These are phyloP conservation scores for Pogonognathellus flavescens DNA, from an alignment of 1,140 invertebrate genomes.

Conservation along the genomic window DNA sequence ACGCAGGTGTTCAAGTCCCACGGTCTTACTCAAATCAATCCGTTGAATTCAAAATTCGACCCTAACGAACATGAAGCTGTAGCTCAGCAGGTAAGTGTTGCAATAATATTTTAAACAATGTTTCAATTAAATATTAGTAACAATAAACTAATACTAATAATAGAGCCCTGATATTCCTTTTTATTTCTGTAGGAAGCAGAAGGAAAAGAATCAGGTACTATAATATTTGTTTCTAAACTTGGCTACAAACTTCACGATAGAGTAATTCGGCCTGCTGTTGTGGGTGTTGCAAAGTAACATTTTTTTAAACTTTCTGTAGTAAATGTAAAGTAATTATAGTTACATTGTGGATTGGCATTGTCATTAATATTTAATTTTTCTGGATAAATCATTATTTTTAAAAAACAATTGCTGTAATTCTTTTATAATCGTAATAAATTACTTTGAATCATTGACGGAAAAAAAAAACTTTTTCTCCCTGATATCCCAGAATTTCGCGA, in stretches of 20 bases:
- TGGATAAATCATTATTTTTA: no score
- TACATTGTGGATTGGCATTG: not conserved
- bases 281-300: conserved; percentile 87
- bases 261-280: conserved; percentile 94
- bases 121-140: conserved; percentile 17
- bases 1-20: conserved; percentile 87
- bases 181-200: conserved; percentile 80
- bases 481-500: no score
- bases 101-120: conserved; percentile 2
- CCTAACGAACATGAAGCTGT: conserved; percentile 96
- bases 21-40: conserved; percentile 87
- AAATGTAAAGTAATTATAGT: not conserved
- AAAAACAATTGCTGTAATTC: no score
- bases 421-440: no score
- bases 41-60: conserved; percentile 94
- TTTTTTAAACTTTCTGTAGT: not conserved
- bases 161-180: conserved; percentile 49
- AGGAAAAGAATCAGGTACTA: conserved; percentile 85
- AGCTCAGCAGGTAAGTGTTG: conserved; percentile 84
- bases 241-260: conserved; percentile 95
- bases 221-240: conserved; percentile 93
- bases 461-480: no score
- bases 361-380: no score
- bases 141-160: not conserved
- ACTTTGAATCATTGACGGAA: no score